These are phyloP conservation scores for Ceyx margarethae DNA, from an alignment of 2,113 vertebrate species.

Conservation along the genomic window DNA sequence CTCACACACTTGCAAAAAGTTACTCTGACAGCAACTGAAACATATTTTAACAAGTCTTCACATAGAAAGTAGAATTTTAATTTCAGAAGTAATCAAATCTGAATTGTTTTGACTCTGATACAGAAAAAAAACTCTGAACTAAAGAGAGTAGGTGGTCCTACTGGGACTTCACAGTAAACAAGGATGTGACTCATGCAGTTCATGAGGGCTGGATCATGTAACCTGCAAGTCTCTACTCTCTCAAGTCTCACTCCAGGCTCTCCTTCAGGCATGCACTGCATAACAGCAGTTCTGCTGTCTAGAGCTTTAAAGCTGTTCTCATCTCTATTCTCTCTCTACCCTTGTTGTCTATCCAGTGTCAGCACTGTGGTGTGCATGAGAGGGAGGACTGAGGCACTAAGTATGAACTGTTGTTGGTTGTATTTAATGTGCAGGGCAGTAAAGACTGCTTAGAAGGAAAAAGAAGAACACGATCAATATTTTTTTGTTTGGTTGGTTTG, in stretches of 20 bases:
- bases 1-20: fast-evolving
- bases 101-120: neutral
- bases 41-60: neutral
- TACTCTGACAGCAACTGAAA: neutral
- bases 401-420: fast-evolving
- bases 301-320: neutral
- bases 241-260: neutral
- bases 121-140: neutral
- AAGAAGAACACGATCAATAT: neutral
- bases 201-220: neutral
- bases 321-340: neutral
- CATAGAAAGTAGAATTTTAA: neutral
- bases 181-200: neutral
- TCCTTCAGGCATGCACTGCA: neutral
- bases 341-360: neutral
- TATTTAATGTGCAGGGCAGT: neutral
- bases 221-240: neutral
- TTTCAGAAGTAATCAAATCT: neutral
- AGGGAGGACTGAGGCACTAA: neutral
- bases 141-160: neutral
- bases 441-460: neutral
- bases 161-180: neutral
- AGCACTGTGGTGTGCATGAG: neutral
- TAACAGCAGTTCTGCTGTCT: neutral
- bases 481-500: too few species aligned